Conservation (phyloP, 2,888 invertebrate genomes). For the Acronicta psi region DNA sequence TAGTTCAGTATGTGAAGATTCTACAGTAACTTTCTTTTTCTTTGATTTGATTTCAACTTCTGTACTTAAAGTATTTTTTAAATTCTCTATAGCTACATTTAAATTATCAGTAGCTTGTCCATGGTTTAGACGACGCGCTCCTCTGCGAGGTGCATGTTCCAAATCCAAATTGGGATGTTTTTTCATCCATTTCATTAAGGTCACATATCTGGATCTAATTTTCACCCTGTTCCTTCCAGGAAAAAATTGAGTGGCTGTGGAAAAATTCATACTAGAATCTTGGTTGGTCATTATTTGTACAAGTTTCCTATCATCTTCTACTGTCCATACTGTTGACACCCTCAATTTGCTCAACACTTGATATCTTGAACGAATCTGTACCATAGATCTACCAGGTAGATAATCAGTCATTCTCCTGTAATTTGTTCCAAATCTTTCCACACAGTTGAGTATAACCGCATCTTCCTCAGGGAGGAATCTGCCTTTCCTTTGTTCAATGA, state of each 20-base stretch:
- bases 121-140: conserved; percentile 69
- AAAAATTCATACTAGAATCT: conserved; percentile 73
- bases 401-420: conserved; percentile 89
- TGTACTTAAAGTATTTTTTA: conserved; percentile 73
- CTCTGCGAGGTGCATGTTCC: conserved; percentile 77
- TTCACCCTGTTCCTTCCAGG: conserved; percentile 88
- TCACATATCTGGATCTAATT: conserved; percentile 89
- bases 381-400: conserved; percentile 90
- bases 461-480: conserved; percentile 92
- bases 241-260: conserved; percentile 85
- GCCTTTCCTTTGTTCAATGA: conserved; percentile 86
- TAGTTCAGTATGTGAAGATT: conserved; percentile 68
- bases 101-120: conserved; percentile 70
- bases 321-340: conserved; percentile 88
- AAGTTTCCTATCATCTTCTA: conserved; percentile 90
- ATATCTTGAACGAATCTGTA: conserved; percentile 90
- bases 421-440: conserved; percentile 89
- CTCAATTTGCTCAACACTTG: conserved; percentile 81
- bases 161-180: conserved; percentile 80
- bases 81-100: conserved; percentile 72
- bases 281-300: conserved; percentile 86
- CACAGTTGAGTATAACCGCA: conserved; percentile 89
- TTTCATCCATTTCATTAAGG: conserved; percentile 86
- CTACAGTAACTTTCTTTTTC: conserved; percentile 59
- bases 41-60: conserved; percentile 63